Percentiles rank a stretch among this genome's conserved stretches.
Conservation (phyloP, 2,888 invertebrate genomes). For the Gnatocerus cornutus region DNA sequence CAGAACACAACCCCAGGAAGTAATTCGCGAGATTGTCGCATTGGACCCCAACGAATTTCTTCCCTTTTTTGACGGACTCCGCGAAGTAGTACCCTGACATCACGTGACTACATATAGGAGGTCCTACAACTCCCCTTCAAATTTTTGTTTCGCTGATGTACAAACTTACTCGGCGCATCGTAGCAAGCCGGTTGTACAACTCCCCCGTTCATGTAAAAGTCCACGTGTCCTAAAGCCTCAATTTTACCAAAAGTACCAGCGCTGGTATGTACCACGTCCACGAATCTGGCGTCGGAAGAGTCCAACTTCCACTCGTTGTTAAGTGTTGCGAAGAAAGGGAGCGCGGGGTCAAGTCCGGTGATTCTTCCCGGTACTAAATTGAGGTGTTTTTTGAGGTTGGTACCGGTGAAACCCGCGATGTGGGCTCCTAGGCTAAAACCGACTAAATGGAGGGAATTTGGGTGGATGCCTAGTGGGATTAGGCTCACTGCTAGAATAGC, state of each 20-base stretch:
- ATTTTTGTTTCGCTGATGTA: slow-evolving; percentile 56
- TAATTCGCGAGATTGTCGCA: slow-evolving; percentile 74
- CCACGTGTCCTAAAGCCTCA: slow-evolving; percentile 75
- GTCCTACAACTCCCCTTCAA: slow-evolving; percentile 60
- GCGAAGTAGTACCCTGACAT: slow-evolving; percentile 77
- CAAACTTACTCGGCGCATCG: slow-evolving; percentile 58
- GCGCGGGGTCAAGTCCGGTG: slow-evolving; percentile 77
- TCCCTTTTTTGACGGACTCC: slow-evolving; percentile 75
- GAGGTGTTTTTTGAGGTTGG: slow-evolving; percentile 61
- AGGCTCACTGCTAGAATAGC: slow-evolving; percentile 71
- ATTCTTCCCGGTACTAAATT: slow-evolving; percentile 66
- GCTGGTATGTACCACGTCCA: slow-evolving; percentile 93
- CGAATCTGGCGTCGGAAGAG: slow-evolving; percentile 86
- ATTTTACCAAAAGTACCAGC: slow-evolving; percentile 77
- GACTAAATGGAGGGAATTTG: slow-evolving; percentile 72
- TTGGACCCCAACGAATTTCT: slow-evolving; percentile 77
- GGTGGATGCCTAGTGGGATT: slow-evolving; percentile 64
- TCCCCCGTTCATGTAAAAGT: slow-evolving; percentile 80
- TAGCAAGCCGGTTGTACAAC: slow-evolving; percentile 63
- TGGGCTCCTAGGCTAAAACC: slow-evolving; percentile 77
- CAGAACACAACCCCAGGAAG: slow-evolving; percentile 73
- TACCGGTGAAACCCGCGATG: slow-evolving; percentile 71
- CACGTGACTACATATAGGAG: slow-evolving; percentile 77
- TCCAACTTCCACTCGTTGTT: slow-evolving; percentile 77
- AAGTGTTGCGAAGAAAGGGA: slow-evolving; percentile 75